Base-by-base conservation (phyloP, 2,888 invertebrate genomes). In the Melinopterus prodromus region DNA sequence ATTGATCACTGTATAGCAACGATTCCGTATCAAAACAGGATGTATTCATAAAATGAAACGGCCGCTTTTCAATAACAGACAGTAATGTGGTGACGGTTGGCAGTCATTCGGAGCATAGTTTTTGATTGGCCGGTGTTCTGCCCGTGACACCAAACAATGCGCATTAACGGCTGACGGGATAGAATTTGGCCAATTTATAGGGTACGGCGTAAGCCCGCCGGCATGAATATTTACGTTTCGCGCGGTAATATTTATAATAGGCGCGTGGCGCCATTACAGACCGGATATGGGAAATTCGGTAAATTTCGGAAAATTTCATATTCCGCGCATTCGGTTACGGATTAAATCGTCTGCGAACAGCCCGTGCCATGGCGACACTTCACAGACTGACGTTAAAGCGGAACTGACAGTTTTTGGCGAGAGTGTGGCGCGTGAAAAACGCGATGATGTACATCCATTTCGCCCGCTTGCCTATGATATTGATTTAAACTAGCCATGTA, bases 251-350 rank as follows among this genome's bases (percentile, higher is more conserved):
- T 53, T 53, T 53, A 53, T 53, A 53, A 53, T 53, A 53, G 53
- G 53, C 53, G 53, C 53, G 53, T 53, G 53, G 53, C 1, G 53
- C 53, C 53, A 53, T 53, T 53, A 53, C 53, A 7, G 53, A 53
- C 7, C 53, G 53, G 53, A 53, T 53, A 53, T 53, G 53, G 53
- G 53, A 53, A 53, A 53, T 53, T 53, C 53, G 53, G 53, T 53
- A 53, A 53, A 53, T 53, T 53, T 53, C 53, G 53, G 53, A 53
- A 53, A 53, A 53, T 53, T 53, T 53, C 53, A 53, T 53, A 53
- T 53, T 53, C 53, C 53, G 53, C 53, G 53, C 53, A 53, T 53
- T 53, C 53, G 5, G 53, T 53, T 53, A 53, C 53, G 53, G 53
- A 53, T 53, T 53, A 53, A 53, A 53, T 53, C 53, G 53, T 53